Evolutionary conservation across 2,113 vertebrate species (phyloP).

Genomic region (Plestiodon gilberti): DNA sequence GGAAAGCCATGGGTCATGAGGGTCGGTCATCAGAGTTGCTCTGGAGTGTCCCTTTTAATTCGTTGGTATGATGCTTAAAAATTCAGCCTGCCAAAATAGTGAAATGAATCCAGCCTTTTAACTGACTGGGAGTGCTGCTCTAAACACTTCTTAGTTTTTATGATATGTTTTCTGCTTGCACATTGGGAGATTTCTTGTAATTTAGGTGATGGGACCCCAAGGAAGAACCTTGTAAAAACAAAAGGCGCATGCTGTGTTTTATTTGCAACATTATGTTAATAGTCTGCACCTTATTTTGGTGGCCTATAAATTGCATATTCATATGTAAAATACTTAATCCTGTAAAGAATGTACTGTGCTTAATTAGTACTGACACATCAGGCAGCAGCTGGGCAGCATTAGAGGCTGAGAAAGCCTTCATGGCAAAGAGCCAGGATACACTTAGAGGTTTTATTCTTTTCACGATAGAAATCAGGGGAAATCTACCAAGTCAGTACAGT

Average conservation of each 20-base stretch:
- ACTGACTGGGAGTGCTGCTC: neutral
- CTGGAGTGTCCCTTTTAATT: neutral
- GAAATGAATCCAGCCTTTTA: conserved; percentile 9
- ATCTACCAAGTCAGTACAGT: neutral
- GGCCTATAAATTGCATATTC: conserved; percentile 20
- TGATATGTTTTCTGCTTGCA: neutral
- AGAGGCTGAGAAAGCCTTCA: neutral
- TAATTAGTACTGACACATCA: conserved; percentile 12
- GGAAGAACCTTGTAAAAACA: conserved; percentile 1
- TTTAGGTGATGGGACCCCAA: conserved; percentile 4
- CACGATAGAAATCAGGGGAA: neutral
- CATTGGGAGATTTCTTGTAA: conserved; percentile 2
- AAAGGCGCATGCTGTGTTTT: neutral
- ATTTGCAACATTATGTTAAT: conserved; percentile 28
- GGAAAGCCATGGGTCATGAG: neutral
- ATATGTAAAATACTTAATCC: conserved; percentile 19
- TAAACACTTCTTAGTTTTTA: neutral
- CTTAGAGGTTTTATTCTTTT: conserved; percentile 11
- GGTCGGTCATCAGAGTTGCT: neutral
- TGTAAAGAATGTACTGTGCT: neutral
- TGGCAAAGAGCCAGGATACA: conserved; percentile 16
- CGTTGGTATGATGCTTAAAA: neutral
- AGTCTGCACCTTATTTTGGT: conserved; percentile 7
- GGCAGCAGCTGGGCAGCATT: neutral
- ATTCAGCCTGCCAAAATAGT: neutral